Evolutionary conservation across 2,113 vertebrate species (phyloP).

Genomic region (Notechis scutatus): DNA sequence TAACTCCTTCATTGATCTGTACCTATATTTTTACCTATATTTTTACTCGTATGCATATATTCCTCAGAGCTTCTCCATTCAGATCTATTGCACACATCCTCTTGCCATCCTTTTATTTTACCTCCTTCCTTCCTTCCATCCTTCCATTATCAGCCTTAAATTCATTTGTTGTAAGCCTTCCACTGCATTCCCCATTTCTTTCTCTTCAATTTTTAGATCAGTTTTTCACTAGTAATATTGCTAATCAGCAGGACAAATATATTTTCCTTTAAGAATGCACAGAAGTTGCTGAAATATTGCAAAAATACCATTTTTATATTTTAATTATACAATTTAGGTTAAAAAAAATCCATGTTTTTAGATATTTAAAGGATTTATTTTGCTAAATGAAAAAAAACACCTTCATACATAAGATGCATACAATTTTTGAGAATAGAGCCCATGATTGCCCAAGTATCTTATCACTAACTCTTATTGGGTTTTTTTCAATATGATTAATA

Average conservation of each 20-base stretch:
- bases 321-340: background rate
- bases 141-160: background rate
- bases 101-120: background rate
- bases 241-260: background rate
- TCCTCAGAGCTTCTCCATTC: background rate
- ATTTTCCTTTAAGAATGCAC: background rate
- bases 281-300: background rate
- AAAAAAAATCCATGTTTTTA: background rate
- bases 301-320: background rate
- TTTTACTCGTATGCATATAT: background rate
- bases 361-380: background rate
- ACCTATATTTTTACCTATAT: background rate
- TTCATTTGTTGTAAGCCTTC: background rate
- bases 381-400: background rate
- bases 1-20: background rate
- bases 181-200: background rate
- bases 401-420: background rate
- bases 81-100: background rate
- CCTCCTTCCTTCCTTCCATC: background rate
- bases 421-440: background rate
- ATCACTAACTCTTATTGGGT: background rate
- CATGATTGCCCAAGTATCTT: background rate
- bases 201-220: background rate
- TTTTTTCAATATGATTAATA: background rate
- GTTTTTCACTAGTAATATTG: background rate